Conservation (phyloP, 2,888 invertebrate genomes). For the Alentia gelatinosa region DNA sequence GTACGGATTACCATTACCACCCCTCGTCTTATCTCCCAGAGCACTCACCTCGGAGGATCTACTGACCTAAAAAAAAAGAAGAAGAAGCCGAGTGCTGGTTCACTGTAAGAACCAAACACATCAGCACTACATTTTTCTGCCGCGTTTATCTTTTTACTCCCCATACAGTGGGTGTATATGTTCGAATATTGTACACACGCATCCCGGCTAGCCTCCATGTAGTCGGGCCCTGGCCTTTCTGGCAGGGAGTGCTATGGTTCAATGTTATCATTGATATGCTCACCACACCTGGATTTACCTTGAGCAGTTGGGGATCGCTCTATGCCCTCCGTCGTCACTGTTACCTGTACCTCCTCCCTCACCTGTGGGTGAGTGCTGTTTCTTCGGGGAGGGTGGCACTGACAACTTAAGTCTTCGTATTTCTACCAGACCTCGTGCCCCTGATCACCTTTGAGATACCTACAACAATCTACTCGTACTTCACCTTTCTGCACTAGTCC, state of each 20-base stretch:
- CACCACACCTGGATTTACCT: not conserved
- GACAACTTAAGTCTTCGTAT: not conserved
- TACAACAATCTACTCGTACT: not conserved
- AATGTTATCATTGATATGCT: not conserved
- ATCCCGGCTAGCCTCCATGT: not conserved
- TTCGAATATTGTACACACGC: not conserved
- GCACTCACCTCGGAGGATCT: no score
- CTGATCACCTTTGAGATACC: not conserved
- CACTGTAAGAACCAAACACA: no score
- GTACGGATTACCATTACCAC: no score
- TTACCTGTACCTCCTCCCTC: not conserved
- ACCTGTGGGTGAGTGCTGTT: not conserved
- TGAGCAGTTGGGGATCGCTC: not conserved
- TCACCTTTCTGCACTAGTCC: not conserved
- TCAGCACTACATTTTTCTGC: no score
- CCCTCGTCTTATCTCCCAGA: no score
- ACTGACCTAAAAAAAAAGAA: no score
- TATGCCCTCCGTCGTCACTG: not conserved
- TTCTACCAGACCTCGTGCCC: not conserved
- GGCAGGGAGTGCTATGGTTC: not conserved
- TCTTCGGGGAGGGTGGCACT: conserved; percentile 1
- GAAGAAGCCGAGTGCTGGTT: no score
- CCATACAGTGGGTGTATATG: no score
- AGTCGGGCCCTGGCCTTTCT: not conserved
- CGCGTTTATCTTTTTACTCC: no score